Conservation (phyloP, 2,888 invertebrate species). For the Zele albiditarsus region DNA sequence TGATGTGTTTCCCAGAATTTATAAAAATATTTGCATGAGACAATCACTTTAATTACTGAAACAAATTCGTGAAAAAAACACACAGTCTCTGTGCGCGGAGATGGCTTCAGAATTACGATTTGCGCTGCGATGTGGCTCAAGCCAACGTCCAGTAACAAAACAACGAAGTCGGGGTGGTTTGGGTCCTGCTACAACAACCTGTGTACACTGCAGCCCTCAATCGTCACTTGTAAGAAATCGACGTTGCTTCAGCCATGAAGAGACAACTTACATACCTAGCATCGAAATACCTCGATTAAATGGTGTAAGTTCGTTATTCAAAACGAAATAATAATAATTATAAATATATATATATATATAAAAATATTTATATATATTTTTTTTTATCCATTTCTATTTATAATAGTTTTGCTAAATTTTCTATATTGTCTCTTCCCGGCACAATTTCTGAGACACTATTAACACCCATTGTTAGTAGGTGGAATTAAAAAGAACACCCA, state of each 20-base stretch:
- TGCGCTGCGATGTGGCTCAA: conserved; percentile 91
- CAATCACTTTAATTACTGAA: conserved; percentile 2
- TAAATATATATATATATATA: too few species aligned
- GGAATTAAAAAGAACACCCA: background rate
- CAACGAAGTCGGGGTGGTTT: conserved; percentile 76
- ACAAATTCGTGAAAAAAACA: conserved; percentile 20
- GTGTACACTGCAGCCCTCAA: conserved; percentile 68
- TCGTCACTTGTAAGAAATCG: conserved; percentile 64
- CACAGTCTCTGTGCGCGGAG: conserved; percentile 92
- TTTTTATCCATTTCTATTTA: background rate
- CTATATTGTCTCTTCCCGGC: background rate
- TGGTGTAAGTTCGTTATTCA: conserved; percentile 71
- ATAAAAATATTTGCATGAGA: conserved; percentile 1
- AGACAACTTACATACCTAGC: conserved; percentile 71
- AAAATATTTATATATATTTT: conserved; percentile 28
- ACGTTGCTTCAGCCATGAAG: conserved; percentile 66
- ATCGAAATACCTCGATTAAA: conserved; percentile 71
- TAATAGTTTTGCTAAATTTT: background rate
- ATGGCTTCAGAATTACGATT: conserved; percentile 95
- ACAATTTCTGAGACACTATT: background rate
- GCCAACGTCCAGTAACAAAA: conserved; percentile 86
- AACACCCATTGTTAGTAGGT: background rate
- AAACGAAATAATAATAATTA: conserved; percentile 50
- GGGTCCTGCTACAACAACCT: conserved; percentile 61
- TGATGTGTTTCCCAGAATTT: background rate